Conservation (phyloP, 2,113 vertebrate species). For the Nettapus auritus region DNA sequence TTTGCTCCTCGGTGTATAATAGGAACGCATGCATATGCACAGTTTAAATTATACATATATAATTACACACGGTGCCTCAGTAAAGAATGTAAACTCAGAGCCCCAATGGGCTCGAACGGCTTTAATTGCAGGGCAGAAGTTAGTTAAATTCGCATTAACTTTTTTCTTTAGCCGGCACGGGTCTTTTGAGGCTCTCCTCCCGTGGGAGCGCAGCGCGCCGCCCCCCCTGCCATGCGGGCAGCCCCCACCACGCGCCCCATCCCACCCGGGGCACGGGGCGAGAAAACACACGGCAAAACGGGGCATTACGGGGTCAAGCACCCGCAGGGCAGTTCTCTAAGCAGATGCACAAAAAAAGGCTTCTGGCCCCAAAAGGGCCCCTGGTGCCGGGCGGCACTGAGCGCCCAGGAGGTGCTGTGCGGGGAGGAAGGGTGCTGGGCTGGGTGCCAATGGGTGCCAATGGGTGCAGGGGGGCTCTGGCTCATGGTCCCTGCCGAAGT, state of each 20-base stretch:
- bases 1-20: constrained; percentile 43
- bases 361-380: not conserved
- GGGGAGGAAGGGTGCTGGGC: too few species aligned
- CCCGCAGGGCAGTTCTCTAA: not conserved
- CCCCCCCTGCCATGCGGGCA: not conserved
- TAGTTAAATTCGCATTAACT: constrained; percentile 62
- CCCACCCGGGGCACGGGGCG: not conserved
- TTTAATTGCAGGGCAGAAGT: constrained; percentile 68
- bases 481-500: rapidly evolving
- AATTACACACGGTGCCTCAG: constrained; percentile 61
- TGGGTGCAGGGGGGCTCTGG: not conserved
- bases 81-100: constrained; percentile 66
- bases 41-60: constrained; percentile 64
- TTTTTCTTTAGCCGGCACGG: not conserved
- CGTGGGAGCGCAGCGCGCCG: not conserved
- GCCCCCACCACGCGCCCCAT: not conserved
- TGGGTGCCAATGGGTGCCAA: too few species aligned
- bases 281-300: not conserved
- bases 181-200: not conserved
- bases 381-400: rapidly evolving
- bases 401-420: rapidly evolving
- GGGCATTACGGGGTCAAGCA: not conserved
- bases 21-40: constrained; percentile 57
- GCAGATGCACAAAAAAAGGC: not conserved
- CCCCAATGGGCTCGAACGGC: constrained; percentile 45